phyloP scores from a whole-genome alignment of 2,888 invertebrate genomes.

The Drosophila helvetica region DNA sequence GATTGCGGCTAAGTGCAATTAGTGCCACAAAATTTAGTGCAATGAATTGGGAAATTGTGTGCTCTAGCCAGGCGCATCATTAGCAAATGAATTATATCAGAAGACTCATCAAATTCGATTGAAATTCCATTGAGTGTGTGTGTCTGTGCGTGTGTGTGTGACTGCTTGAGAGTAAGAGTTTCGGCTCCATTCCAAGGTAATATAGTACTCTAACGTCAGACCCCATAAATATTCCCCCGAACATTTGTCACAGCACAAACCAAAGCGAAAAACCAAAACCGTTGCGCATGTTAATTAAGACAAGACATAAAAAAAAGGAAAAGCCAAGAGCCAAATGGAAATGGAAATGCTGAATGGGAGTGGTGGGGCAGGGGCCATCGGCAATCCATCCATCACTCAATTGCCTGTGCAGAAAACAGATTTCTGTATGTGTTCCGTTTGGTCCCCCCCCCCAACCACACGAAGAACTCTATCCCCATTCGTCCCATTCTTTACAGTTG shows the following conservation, averaged over 20 bases:
- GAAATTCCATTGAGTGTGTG: constrained; percentile 7
- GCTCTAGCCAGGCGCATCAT: constrained; percentile 28
- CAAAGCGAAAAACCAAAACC: constrained; percentile 29
- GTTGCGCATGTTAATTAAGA: constrained; percentile 69
- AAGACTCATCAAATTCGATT: constrained; percentile 6
- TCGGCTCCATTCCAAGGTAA: constrained; percentile 34
- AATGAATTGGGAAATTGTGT: constrained; percentile 61
- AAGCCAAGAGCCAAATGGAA: constrained; percentile 6
- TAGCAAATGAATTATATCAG: constrained; percentile 28
- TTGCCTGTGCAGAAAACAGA: constrained; percentile 56
- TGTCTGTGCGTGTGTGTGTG: constrained; percentile 1
- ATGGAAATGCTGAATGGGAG: constrained; percentile 31
- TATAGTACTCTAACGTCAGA: constrained; percentile 45
- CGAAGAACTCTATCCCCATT: constrained; percentile 38
- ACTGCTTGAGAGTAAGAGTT: constrained; percentile 23
- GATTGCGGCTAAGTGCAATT: constrained; percentile 69
- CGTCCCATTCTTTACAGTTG: constrained; percentile 16
- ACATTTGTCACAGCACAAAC: constrained; percentile 12
- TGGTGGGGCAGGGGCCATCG: constrained; percentile 40
- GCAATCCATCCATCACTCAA: constrained; percentile 71
- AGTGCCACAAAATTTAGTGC: constrained; percentile 60
- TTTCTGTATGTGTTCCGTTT: constrained; percentile 38
- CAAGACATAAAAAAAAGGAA: constrained; percentile 37
- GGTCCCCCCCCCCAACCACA: constrained; percentile 13
- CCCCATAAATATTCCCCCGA: constrained; percentile 29